A percentile compares a stretch with the other conserved stretches of the same genome.
Evolutionary conservation across 2,888 invertebrate genomes (phyloP).

Genomic region (Anagyrus pseudococci): DNA sequence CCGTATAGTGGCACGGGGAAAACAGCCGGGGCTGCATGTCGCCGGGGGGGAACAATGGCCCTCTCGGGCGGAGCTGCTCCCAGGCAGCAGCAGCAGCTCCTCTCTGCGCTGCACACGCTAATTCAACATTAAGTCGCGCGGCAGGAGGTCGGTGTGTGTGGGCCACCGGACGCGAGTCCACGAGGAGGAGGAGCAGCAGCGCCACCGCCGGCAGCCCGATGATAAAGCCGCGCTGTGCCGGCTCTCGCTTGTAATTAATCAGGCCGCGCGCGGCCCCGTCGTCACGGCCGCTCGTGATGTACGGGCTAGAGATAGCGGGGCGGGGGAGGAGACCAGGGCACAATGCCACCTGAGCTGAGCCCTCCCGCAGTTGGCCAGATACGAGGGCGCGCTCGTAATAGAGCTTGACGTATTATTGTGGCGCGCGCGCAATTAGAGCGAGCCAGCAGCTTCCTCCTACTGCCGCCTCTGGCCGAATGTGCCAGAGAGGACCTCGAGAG

Average conservation of each 20-base stretch:
- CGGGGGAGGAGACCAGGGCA: background rate
- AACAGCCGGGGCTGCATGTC: background rate
- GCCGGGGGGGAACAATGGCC: background rate
- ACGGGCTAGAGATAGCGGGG: conserved; percentile 1
- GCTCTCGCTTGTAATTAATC: conserved; percentile 34
- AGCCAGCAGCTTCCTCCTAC: background rate
- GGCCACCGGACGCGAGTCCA: conserved; percentile 13
- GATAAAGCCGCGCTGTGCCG: conserved; percentile 24
- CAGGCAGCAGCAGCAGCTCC: background rate
- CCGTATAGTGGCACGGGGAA: background rate
- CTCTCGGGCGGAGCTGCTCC: background rate
- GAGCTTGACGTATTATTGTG: conserved; percentile 36
- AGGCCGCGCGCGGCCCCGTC: conserved; percentile 7
- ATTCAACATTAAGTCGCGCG: background rate
- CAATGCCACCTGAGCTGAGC: background rate
- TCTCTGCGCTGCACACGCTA: background rate
- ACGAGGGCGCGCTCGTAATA: conserved; percentile 29
- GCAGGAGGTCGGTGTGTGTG: too few relatives aligned
- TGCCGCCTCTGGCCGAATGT: conserved; percentile 9
- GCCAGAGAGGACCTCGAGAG: too few relatives aligned
- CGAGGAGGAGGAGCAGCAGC: conserved; percentile 12
- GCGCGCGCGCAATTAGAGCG: conserved; percentile 32
- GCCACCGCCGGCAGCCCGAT: too few relatives aligned
- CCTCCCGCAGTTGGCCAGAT: background rate
- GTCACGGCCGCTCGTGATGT: background rate